phyloP scores from a whole-genome alignment of 1,140 invertebrate species.

The Armadillidium nasatum region DNA sequence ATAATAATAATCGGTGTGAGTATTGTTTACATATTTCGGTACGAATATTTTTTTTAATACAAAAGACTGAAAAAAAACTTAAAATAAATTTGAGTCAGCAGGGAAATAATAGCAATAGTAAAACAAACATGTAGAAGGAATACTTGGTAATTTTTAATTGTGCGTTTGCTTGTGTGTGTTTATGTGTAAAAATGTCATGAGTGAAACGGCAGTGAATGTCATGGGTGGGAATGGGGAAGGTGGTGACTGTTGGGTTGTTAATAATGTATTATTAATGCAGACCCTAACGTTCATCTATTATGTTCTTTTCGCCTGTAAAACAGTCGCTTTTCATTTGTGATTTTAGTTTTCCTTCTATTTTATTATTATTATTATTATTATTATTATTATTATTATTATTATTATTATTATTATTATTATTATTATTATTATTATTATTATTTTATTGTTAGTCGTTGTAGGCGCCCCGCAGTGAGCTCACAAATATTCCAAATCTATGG shows the following conservation, averaged over 20 bases:
- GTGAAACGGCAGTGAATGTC: not conserved
- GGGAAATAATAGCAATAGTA: too few species aligned
- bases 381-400: conserved; percentile 22
- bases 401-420: too few species aligned
- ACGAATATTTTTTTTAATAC: too few species aligned
- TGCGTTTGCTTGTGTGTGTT: too few species aligned
- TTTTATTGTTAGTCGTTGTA: conserved; percentile 43
- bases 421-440: conserved; percentile 19
- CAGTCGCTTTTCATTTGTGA: conserved; percentile 42
- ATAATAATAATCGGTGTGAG: too few species aligned
- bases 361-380: too few species aligned
- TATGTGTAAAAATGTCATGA: too few species aligned
- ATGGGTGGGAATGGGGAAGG: conserved; percentile 13
- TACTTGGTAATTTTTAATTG: too few species aligned
- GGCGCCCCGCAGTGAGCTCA: conserved; percentile 43
- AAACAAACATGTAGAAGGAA: too few species aligned
- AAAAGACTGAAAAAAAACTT: too few species aligned
- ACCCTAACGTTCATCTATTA: conserved; percentile 42
- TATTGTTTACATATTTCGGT: too few species aligned
- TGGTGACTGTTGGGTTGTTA: conserved; percentile 33
- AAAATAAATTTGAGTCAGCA: too few species aligned
- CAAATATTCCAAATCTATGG: conserved; percentile 45
- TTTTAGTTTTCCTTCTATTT: conserved; percentile 25
- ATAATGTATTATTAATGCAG: conserved; percentile 44
- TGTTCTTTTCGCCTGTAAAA: conserved; percentile 44